phyloP scores from a whole-genome alignment of 1,140 invertebrate species.

The Penaeus vannamei region DNA sequence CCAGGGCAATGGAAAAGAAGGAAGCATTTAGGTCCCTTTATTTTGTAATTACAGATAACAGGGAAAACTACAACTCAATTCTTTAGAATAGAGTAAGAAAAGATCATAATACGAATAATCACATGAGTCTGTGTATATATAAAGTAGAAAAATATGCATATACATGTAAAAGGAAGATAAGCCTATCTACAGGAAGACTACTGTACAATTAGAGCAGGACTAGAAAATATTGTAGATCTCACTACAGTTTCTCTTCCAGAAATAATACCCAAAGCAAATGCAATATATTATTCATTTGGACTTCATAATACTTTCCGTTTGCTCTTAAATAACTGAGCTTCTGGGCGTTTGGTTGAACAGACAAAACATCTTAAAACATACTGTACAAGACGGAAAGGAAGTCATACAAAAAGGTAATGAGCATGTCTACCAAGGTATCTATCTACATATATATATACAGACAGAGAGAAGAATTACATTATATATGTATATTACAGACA shows the following conservation, averaged over 20 bases:
- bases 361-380: neutral
- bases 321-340: neutral
- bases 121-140: neutral
- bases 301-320: constrained; percentile 23
- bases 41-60: constrained; percentile 47
- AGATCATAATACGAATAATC: neutral
- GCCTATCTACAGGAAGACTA: constrained; percentile 35
- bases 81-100: constrained; percentile 11
- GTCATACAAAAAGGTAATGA: too few species aligned
- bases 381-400: neutral
- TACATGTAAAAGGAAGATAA: constrained; percentile 24
- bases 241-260: neutral
- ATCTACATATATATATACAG: too few species aligned
- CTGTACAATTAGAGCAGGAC: constrained; percentile 9
- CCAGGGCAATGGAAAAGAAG: constrained; percentile 40
- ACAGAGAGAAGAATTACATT: too few species aligned
- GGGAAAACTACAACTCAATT: constrained; percentile 5
- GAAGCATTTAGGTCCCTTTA: constrained; percentile 49
- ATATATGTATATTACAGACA: too few species aligned
- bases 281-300: neutral
- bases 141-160: constrained; percentile 46
- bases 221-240: neutral
- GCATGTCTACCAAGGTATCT: too few species aligned
- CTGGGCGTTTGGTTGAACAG: too few species aligned
- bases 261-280: constrained; percentile 22